Evolutionary conservation across 2,113 vertebrate genomes (phyloP).

Genomic region (Haplotaxodon microlepis): DNA sequence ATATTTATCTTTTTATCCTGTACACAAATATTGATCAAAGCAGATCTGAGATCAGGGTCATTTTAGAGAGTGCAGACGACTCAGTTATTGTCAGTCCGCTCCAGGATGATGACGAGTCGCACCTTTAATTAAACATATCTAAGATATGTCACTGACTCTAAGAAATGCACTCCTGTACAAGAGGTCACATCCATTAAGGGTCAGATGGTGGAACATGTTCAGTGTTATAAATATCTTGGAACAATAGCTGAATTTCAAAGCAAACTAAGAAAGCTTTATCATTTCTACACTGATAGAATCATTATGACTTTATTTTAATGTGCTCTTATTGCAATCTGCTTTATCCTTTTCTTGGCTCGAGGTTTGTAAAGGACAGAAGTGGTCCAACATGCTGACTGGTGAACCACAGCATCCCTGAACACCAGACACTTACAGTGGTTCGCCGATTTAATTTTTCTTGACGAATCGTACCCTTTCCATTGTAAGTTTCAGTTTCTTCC

Average conservation of each 20-base stretch:
- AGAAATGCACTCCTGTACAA: background rate
- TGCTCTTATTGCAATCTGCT: background rate
- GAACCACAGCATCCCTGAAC: background rate
- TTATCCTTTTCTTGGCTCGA: background rate
- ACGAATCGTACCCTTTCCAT: rapidly evolving
- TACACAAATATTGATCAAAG: background rate
- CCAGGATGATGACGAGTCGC: rapidly evolving
- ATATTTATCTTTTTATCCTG: background rate
- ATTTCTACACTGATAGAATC: background rate
- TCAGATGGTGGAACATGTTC: background rate
- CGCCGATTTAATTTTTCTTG: background rate
- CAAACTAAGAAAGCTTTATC: background rate
- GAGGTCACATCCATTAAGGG: background rate
- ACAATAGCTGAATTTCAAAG: background rate
- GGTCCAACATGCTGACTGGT: background rate
- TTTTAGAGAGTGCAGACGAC: background rate
- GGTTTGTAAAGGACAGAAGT: background rate
- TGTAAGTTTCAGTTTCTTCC: background rate
- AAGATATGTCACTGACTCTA: background rate
- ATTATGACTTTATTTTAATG: background rate
- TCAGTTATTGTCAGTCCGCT: background rate
- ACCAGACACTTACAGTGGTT: background rate
- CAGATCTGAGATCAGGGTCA: background rate
- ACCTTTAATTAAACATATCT: background rate
- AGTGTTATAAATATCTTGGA: background rate